Base-by-base conservation (phyloP, 2,888 invertebrate genomes). In the Agriopis marginaria region DNA sequence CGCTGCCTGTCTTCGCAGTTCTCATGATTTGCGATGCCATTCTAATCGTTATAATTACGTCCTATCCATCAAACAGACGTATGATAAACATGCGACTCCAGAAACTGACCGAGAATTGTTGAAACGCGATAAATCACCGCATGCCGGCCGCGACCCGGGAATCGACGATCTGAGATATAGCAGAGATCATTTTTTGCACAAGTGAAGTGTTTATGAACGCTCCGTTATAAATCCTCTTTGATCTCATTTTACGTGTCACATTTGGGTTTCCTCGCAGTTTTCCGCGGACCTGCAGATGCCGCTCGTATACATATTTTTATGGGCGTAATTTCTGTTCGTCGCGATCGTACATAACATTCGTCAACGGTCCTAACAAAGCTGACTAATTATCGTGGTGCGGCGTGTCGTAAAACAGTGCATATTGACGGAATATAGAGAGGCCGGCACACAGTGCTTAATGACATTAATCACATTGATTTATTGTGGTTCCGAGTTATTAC, bases 401-500 rank as follows among this genome's bases (percentile, higher is more conserved):
- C 89, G 84, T 88, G 91, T 93, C 94, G 94, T 94, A 94, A 94
- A 94, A 93, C 93, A 93, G 93, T 93, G 93, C 93, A 93, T 93
- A 93, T 94, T 94, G 94, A 94, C 93, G 93, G 93, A 94, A 93
- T 94, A 94, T 94, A 93, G 94, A 93, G 93, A 93, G 93, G 92
- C 93, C 92, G 89, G 93, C 94, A 92, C 93, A 92, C 93, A 92
- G 92, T 93, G 92, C 94, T 93, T 94, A 94, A 94, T 94, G 94
- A 93, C 94, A 94, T 94, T 94, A 94, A 94, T 94, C 94, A 94
- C 93, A 93, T 94, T 94, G 94, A 94, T 94, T 94, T 94, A 94
- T 94, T 93, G 94, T 93, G 94, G 94, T 93, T 93, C 93, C 94
- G 93, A 94, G 94, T 94, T 94, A 94, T 94, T 94, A 94, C 94